Evolutionary conservation across 92 coral and sea anemone genomes (phyloP).

Genomic region (Diadumene lineata): DNA sequence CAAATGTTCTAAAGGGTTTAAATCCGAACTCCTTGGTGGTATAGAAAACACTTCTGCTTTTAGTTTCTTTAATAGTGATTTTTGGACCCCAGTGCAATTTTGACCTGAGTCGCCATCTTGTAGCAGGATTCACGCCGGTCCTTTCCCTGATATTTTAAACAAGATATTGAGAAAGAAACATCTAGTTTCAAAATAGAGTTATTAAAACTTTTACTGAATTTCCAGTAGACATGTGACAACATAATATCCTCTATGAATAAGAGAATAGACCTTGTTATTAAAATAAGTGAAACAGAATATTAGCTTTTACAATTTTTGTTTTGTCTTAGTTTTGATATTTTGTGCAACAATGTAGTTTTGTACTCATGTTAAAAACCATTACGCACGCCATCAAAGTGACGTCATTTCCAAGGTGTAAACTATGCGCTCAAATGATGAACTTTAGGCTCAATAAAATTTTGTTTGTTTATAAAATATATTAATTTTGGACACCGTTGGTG

Average conservation of each 20-base stretch:
- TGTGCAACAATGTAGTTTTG: background rate
- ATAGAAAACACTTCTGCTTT: background rate
- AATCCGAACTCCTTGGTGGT: conserved; percentile 22
- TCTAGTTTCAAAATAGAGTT: conserved; percentile 34
- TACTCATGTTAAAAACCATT: background rate
- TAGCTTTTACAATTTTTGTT: background rate
- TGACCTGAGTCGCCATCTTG: conserved; percentile 32
- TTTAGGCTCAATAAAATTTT: background rate
- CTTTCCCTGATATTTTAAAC: conserved; percentile 6
- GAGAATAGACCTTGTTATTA: conserved; percentile 19
- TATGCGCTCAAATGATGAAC: background rate
- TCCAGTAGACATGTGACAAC: background rate
- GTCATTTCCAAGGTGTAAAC: background rate
- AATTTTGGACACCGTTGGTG: background rate
- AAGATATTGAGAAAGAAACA: conserved; percentile 12
- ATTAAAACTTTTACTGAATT: background rate
- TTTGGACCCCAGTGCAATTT: conserved; percentile 27
- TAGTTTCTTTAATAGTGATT: background rate
- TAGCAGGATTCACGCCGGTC: conserved; percentile 10
- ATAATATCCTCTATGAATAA: conserved; percentile 36
- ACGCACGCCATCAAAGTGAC: background rate
- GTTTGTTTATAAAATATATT: background rate
- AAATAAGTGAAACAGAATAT: background rate
- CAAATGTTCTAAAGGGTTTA: conserved; percentile 30
- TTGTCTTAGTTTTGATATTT: background rate